Evolutionary conservation across 2,888 invertebrate species (phyloP).

Genomic region (Agriopis marginaria): DNA sequence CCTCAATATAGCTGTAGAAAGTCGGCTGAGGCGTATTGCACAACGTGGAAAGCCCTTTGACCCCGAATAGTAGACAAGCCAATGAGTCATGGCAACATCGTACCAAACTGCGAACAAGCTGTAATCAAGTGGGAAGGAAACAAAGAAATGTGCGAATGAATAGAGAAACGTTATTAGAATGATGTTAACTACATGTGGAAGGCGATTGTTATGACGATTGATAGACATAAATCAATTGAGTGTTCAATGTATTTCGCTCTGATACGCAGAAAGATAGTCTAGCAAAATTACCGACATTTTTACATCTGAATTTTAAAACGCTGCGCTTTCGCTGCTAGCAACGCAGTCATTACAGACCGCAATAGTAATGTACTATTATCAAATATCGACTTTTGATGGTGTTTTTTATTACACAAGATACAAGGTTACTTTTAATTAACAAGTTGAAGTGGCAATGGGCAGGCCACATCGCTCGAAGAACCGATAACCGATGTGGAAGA

Average conservation of each 20-base stretch:
- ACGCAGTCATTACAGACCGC: too few species aligned
- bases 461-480: too few species aligned
- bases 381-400: too few species aligned
- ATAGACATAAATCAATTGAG: neutral
- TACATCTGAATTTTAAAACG: too few species aligned
- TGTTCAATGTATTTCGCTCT: neutral
- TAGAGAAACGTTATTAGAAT: constrained; percentile 24
- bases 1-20: constrained; percentile 50
- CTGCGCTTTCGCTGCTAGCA: too few species aligned
- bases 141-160: constrained; percentile 26
- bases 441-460: too few species aligned
- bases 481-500: too few species aligned
- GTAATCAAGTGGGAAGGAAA: constrained; percentile 18
- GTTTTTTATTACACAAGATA: too few species aligned
- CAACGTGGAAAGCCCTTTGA: constrained; percentile 68
- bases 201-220: constrained; percentile 8
- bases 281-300: too few species aligned
- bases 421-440: too few species aligned
- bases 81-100: constrained; percentile 57
- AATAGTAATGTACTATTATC: too few species aligned
- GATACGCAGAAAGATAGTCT: too few species aligned
- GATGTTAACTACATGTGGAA: constrained; percentile 16
- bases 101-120: neutral
- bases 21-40: constrained; percentile 53
- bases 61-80: constrained; percentile 59